Percentiles rank a stretch among this genome's conserved stretches.
Evolutionary conservation across 2,888 invertebrate genomes (phyloP).

Genomic region (Erebia aethiops): DNA sequence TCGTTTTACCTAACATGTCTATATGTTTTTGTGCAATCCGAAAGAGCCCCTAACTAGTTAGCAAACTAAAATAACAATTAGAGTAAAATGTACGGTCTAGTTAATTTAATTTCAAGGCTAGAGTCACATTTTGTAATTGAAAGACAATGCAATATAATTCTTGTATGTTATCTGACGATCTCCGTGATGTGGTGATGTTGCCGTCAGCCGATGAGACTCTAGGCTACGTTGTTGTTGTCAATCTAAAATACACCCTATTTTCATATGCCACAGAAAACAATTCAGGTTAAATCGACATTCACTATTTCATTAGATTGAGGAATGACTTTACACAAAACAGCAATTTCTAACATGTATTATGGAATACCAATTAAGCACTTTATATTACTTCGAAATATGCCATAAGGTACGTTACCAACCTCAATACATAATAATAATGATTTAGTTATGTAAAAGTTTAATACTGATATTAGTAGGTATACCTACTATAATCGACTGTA

Average conservation of each 20-base stretch:
- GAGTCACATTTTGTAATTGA: constrained; percentile 53
- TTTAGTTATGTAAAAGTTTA: neutral
- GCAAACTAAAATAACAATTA: constrained; percentile 40
- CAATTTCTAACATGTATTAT: constrained; percentile 15
- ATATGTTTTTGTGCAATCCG: constrained; percentile 27
- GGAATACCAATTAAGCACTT: constrained; percentile 23
- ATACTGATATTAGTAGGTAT: neutral
- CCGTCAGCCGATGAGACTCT: constrained; percentile 27
- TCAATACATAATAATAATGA: constrained; percentile 1
- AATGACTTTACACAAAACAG: constrained; percentile 23
- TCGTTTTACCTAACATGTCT: constrained; percentile 27
- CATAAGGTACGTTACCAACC: neutral
- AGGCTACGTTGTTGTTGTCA: neutral
- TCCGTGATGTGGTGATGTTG: constrained; percentile 35
- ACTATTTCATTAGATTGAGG: constrained; percentile 11
- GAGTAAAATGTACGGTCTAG: constrained; percentile 64
- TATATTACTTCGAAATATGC: constrained; percentile 8
- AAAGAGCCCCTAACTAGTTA: constrained; percentile 28
- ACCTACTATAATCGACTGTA: neutral
- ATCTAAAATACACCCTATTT: constrained; percentile 23
- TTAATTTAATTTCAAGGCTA: constrained; percentile 65
- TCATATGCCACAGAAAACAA: neutral
- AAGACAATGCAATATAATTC: constrained; percentile 57
- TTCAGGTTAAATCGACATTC: neutral
- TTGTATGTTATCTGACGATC: constrained; percentile 45